phyloP scores from a whole-genome alignment of 2,797 vertebrate species.

The Pangasius macronema region DNA sequence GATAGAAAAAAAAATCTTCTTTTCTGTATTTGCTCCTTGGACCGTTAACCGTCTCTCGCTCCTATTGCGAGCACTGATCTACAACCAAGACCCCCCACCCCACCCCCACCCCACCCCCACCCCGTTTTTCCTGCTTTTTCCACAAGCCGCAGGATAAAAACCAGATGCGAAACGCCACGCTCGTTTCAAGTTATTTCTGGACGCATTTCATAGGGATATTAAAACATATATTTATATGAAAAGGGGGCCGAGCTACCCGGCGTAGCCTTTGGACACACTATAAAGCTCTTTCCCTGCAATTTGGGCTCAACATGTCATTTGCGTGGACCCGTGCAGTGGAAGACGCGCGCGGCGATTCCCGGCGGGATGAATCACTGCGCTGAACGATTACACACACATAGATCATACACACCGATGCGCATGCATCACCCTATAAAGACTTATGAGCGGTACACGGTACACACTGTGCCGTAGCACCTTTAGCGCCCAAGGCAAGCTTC shows the following conservation, averaged over 20 bases:
- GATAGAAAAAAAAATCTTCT: neutral
- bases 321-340: slow-evolving; percentile 41
- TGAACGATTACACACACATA: slow-evolving; percentile 41
- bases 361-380: slow-evolving; percentile 30
- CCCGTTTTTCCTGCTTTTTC: slow-evolving; percentile 61
- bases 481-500: neutral
- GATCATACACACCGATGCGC: slow-evolving; percentile 4
- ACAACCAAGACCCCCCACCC: neutral
- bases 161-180: slow-evolving; percentile 65
- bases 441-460: slow-evolving; percentile 3
- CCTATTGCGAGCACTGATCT: neutral
- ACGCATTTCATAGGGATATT: slow-evolving; percentile 63
- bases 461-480: neutral
- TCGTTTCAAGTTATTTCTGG: slow-evolving; percentile 70
- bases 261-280: slow-evolving; percentile 56
- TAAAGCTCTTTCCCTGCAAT: slow-evolving; percentile 59
- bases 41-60: neutral
- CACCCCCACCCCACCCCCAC: neutral
- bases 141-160: slow-evolving; percentile 69
- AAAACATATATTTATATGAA: slow-evolving; percentile 69
- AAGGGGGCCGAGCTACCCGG: slow-evolving; percentile 59
- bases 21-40: too few relatives aligned
- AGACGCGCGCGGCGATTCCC: slow-evolving; percentile 25
- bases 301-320: slow-evolving; percentile 59
- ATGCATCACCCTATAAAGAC: neutral